Evolutionary conservation across 2,113 vertebrate genomes (phyloP).

Genomic region (Natator depressus): DNA sequence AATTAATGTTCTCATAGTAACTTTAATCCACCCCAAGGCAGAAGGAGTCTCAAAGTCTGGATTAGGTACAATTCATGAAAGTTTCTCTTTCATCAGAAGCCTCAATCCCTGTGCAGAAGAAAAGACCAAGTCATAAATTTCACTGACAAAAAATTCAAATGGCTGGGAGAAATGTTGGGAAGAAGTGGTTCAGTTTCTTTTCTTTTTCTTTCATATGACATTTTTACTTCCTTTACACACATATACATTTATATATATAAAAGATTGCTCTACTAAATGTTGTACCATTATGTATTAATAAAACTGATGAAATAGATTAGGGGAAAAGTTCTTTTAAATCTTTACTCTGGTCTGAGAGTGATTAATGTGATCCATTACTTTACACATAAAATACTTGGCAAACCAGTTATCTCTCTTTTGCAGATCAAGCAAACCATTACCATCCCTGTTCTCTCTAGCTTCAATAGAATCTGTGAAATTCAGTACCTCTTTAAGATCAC

Average conservation of each 20-base stretch:
- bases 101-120: not conserved
- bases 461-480: constrained; percentile 1
- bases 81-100: not conserved
- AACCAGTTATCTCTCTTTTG: constrained; percentile 28
- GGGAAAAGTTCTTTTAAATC: not conserved
- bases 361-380: constrained; percentile 47
- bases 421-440: not conserved
- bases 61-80: not conserved
- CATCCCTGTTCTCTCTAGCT: not conserved
- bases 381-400: constrained; percentile 16
- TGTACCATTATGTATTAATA: not conserved
- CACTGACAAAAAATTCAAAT: not conserved
- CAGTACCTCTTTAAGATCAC: constrained; percentile 14
- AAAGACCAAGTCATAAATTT: not conserved
- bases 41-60: not conserved
- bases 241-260: rapidly evolving
- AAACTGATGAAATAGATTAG: not conserved
- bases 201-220: not conserved
- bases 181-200: not conserved
- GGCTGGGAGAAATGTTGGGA: not conserved
- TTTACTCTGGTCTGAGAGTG: not conserved
- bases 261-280: not conserved
- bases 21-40: not conserved
- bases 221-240: not conserved
- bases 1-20: not conserved